These are phyloP conservation scores for Nymphalis c-album DNA, from an alignment of 2,888 invertebrate species.

Conservation along the genomic window DNA sequence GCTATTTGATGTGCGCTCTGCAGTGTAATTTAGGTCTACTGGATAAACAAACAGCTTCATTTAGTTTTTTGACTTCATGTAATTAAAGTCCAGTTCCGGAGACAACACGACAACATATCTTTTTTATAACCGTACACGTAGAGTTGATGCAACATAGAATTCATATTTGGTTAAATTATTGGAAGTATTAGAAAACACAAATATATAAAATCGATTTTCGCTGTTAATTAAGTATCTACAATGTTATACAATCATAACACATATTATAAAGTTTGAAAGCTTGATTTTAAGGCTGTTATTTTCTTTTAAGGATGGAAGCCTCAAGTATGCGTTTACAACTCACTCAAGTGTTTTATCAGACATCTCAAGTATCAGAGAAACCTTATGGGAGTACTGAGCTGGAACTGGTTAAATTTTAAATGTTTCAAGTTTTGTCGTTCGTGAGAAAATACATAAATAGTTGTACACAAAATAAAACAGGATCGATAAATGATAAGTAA, in stretches of 20 bases:
- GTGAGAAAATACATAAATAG: conserved; percentile 13
- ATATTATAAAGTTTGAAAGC: neutral
- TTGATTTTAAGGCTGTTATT: neutral
- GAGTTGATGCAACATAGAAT: no score
- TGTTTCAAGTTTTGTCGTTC: conserved; percentile 19
- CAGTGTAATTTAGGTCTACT: conserved; percentile 63
- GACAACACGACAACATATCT: neutral
- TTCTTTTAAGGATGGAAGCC: conserved; percentile 53
- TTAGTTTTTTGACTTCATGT: conserved; percentile 56
- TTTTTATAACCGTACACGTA: no score
- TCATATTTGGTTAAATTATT: no score
- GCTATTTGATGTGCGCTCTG: conserved; percentile 73
- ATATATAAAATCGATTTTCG: no score
- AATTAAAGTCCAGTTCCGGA: conserved; percentile 25
- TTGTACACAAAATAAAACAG: no score
- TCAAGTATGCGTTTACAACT: conserved; percentile 48
- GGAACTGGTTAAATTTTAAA: conserved; percentile 43
- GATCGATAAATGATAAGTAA: no score
- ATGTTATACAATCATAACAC: neutral
- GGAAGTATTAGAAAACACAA: no score
- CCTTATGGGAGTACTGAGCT: conserved; percentile 45
- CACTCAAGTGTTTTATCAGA: conserved; percentile 62
- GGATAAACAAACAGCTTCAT: conserved; percentile 73
- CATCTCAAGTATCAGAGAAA: conserved; percentile 58
- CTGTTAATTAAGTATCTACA: neutral